Evolutionary conservation across 2,113 vertebrate species (phyloP), one percentile per base, ranked within the genome.

Genomic region (Mola mola): DNA sequence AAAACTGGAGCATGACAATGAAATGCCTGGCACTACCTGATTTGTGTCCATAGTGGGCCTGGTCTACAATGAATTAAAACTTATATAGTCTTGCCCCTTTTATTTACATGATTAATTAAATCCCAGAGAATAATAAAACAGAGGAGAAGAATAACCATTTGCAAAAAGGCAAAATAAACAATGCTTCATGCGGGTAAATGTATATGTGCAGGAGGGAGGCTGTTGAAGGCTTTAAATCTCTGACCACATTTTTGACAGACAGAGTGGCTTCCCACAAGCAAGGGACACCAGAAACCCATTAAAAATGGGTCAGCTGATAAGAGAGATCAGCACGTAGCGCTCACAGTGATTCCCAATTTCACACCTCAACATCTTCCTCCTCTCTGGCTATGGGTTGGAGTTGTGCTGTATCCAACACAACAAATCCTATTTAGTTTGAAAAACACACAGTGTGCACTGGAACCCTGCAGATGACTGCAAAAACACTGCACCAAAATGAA

Each of bases 341-440:
- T 83, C 48, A 63, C 12, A 86, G 76, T 66, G 71, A 62, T 63
- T 87, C 80, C 49, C 58, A 82, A 85, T 91, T 87, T 88, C 82
- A 88, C 83, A 89, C 81, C 67, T 79, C 57, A 55, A 49, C 63
- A 65, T 79, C 67, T 60, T 21, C 41, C 20, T 55, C 50, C 55
- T 50, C 63, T 58, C 38, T 44, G 28, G 21, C 24, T 48, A 3
- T 31, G 52, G 20, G 13, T 25, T 40, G 62, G 36, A 28, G 25
- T 15, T 38, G 33, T 10, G 40, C 17, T 5, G 33, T 12, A 13
- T 8, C 41, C 47, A 56, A 40, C 17, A 40, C 52, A 47, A 43
- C 51, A 50, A 52, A 59, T 68, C 48, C 37, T 31, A 5, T 55
- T 64, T 25, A 37, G 53, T 59, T 47, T 17, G 31, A 68, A 62